These are phyloP conservation scores for Leucopsar rothschildi DNA, from an alignment of 2,113 vertebrate species.

Conservation along the genomic window DNA sequence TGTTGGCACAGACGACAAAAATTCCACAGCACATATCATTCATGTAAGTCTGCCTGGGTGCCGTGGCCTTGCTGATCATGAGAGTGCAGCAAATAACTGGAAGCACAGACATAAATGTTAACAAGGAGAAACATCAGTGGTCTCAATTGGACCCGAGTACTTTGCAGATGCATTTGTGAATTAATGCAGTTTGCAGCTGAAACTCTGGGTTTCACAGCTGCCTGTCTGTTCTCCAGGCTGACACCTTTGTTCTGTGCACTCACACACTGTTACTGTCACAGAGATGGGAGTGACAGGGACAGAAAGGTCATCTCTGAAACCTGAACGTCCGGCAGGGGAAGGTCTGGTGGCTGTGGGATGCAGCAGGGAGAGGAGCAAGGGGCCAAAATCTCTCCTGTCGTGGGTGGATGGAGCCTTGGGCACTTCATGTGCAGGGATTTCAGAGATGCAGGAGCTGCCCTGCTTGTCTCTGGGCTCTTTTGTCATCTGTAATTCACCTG, in stretches of 20 bases:
- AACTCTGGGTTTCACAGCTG: background rate
- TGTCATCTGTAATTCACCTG: background rate
- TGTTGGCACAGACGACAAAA: slow-evolving; percentile 88
- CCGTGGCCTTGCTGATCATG: background rate
- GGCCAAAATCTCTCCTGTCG: background rate
- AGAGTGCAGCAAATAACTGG: background rate
- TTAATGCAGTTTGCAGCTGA: background rate
- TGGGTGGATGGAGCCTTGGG: background rate
- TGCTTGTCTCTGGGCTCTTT: background rate
- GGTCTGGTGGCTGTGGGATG: accelerated
- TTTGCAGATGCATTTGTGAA: background rate
- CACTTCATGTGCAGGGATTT: background rate
- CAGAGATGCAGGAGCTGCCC: background rate
- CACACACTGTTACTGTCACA: background rate
- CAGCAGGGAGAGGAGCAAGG: background rate
- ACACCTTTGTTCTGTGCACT: background rate
- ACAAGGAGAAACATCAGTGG: background rate
- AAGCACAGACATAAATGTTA: background rate
- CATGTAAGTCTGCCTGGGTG: slow-evolving; percentile 82
- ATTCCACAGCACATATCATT: slow-evolving; percentile 88
- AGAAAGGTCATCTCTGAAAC: background rate
- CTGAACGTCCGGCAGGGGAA: background rate
- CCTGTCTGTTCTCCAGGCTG: background rate
- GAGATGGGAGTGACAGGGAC: background rate
- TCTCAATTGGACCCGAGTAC: background rate